Base-by-base conservation (phyloP, 2,113 vertebrate genomes). In the Gyps fulvus region DNA sequence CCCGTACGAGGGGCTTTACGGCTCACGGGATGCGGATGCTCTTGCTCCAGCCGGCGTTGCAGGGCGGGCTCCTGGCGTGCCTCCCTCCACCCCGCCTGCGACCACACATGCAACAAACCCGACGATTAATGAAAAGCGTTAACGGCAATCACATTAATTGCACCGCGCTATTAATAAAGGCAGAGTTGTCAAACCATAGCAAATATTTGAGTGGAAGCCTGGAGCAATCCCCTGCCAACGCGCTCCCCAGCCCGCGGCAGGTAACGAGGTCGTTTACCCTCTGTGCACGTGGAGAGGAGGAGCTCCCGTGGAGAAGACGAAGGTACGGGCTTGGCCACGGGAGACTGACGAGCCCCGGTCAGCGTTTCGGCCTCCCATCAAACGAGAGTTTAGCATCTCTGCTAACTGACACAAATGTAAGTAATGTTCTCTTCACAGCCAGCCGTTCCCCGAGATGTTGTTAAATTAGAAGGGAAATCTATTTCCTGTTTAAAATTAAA, bases 271-370 rank as follows among this genome's bases (percentile, higher is more conserved):
- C 1, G 13, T 14, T 40, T 4, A 11, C 81, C 9, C 47, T 7
- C 20, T 5, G 0, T 0, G 55, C 29, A 1, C 32, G 1, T 2
- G 16, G 27, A 9, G 27, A n/a, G 8, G 17, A n/a, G 61, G 55
- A 21, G 47, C 38, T 63, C 55, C 61, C 4, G 4, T 1, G n/a
- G 13, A 7, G 74, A n/a, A 20, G 59, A 16, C 2, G 34, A 42
- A 34, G 59, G 15, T 0, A 6, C 11, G 3, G 36, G 38, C 18
- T 42, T 1, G 38, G 84, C 66, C 49, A 0, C 2, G 6, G 40
- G 34, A 26, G 31, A 61, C 43, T 67, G 87, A 8, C 0, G 1
- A 43, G 45, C 38, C 50, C 40, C 15, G 0, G 13, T 11, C 65
- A 26, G 86, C 57, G 0, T 21, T 11, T 15, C 58, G 65, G 83